Conservation (phyloP, 2,113 vertebrate genomes). For the Felis chaus region DNA sequence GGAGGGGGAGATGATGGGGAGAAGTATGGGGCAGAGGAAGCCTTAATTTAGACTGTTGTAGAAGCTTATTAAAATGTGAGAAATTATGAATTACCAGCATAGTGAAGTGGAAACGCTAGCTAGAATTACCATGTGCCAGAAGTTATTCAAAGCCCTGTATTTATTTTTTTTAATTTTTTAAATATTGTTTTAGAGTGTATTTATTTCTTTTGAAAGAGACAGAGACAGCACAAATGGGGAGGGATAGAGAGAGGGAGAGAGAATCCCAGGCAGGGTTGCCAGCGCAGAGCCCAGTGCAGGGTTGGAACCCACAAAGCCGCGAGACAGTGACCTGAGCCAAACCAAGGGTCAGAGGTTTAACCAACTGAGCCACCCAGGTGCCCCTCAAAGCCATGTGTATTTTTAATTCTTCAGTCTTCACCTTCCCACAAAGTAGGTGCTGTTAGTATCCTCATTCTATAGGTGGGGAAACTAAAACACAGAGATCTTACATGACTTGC, state of each 20-base stretch:
- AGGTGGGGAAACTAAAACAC: background rate
- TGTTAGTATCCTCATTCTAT: background rate
- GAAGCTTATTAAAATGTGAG: background rate
- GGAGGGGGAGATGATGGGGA: too few species aligned
- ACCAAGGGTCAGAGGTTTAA: too few species aligned
- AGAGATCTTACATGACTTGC: background rate
- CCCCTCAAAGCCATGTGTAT: background rate
- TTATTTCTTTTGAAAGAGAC: too few species aligned
- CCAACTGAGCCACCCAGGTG: too few species aligned
- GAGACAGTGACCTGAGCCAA: too few species aligned
- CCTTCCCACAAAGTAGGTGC: background rate
- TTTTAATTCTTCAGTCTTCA: background rate
- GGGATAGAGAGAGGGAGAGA: too few species aligned
- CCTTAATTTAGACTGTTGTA: background rate
- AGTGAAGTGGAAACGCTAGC: background rate
- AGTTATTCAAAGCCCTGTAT: slow-evolving; percentile 4
- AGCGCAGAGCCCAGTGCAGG: too few species aligned
- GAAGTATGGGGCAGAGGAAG: background rate
- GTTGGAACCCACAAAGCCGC: too few species aligned
- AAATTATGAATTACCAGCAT: background rate
- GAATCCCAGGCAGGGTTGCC: too few species aligned
- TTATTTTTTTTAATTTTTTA: background rate
- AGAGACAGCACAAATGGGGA: too few species aligned
- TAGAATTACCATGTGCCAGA: background rate
- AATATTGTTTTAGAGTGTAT: too few species aligned